Evolutionary conservation across 1,140 invertebrate genomes (phyloP).

Genomic region (Psix sp.): DNA sequence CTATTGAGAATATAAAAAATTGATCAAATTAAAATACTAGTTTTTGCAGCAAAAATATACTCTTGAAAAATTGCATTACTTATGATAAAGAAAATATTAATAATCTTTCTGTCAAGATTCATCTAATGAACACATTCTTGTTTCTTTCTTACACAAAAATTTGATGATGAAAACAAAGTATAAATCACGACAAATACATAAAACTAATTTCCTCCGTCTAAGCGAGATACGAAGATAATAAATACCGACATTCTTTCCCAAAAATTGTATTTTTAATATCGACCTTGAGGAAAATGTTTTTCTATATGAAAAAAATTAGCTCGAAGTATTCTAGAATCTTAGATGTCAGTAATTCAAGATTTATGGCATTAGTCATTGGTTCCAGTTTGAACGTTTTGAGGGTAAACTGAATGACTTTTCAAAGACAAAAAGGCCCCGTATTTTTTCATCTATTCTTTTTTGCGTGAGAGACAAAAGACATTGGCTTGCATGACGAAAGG

Average conservation of each 20-base stretch:
- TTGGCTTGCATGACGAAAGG: constrained; percentile 55
- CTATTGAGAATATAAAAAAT: too few relatives aligned
- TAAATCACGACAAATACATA: constrained; percentile 34
- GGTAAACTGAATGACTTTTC: constrained; percentile 39
- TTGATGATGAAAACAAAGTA: constrained; percentile 31
- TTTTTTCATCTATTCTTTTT: constrained; percentile 50
- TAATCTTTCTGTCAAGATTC: constrained; percentile 1
- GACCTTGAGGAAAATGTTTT: constrained; percentile 50
- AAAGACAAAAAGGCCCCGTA: constrained; percentile 32
- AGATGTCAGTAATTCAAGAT: constrained; percentile 36
- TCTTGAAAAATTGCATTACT: too few relatives aligned
- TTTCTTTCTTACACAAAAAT: constrained; percentile 14
- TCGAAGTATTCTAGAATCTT: constrained; percentile 30
- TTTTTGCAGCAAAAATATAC: too few relatives aligned
- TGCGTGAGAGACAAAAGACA: constrained; percentile 49
- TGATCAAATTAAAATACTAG: too few relatives aligned
- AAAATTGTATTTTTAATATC: constrained; percentile 40
- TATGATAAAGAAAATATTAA: too few relatives aligned
- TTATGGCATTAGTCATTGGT: constrained; percentile 58
- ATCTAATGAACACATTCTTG: constrained; percentile 26
- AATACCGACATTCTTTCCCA: constrained; percentile 34
- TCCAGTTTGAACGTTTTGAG: constrained; percentile 46
- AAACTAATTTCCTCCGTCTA: constrained; percentile 20
- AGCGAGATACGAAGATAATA: constrained; percentile 38
- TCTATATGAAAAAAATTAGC: constrained; percentile 30